These are phyloP conservation scores for Miichthys miiuy DNA, from an alignment of 2,797 vertebrate species.

Conservation along the genomic window DNA sequence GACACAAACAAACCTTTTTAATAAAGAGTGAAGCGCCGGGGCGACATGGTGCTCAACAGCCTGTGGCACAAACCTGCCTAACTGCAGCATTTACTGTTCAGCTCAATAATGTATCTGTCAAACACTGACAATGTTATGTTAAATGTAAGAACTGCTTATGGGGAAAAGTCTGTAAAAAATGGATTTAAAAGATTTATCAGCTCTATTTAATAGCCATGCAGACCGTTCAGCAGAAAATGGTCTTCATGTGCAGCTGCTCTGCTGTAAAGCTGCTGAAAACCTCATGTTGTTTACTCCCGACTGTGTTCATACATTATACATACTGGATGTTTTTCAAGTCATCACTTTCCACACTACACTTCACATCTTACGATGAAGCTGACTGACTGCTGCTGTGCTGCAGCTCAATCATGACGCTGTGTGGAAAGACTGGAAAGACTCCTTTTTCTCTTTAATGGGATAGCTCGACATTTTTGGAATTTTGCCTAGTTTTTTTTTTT, in stretches of 20 bases:
- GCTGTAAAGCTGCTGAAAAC: conserved; percentile 26
- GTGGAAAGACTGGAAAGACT: accelerated
- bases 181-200: conserved; percentile 39
- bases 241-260: conserved; percentile 6
- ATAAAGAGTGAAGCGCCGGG: conserved; percentile 17
- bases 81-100: conserved; percentile 9
- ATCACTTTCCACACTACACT: conserved; percentile 46
- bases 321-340: conserved; percentile 45
- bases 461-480: background rate
- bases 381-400: conserved; percentile 24
- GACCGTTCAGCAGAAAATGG: background rate
- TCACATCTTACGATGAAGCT: conserved; percentile 26
- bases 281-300: conserved; percentile 27
- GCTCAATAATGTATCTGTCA: background rate
- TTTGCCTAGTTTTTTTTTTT: background rate
- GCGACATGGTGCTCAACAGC: background rate
- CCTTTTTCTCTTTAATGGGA: background rate
- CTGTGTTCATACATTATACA: conserved; percentile 56
- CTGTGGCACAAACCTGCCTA: conserved; percentile 9
- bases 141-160: background rate
- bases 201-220: conserved; percentile 3
- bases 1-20: conserved; percentile 49
- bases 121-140: background rate
- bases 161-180: background rate
- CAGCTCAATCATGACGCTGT: background rate